Conservation (phyloP, 53 echinoderm and acorn worm species). For the Actinopyga echinites region DNA sequence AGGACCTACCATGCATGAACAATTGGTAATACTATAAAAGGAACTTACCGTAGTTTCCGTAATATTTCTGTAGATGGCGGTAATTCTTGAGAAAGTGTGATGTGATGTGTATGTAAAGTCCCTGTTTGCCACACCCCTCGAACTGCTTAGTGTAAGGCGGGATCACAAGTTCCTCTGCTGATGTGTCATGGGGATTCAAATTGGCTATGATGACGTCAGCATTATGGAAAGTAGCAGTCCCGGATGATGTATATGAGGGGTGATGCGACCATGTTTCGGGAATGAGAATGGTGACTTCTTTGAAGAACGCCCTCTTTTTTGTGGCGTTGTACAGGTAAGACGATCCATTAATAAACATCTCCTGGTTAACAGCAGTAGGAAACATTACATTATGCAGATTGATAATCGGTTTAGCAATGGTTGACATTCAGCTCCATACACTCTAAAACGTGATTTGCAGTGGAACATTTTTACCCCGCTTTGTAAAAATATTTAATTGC, state of each 20-base stretch:
- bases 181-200: conserved; percentile 61
- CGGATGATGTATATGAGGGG: conserved; percentile 45
- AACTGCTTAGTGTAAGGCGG: conserved; percentile 63
- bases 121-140: conserved; percentile 60
- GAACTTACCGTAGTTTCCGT: not conserved
- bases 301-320: not conserved
- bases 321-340: conserved; percentile 62
- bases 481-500: too few species aligned
- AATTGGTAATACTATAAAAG: too few species aligned
- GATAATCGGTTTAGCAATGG: too few species aligned
- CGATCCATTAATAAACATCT: conserved; percentile 64
- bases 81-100: conserved; percentile 28
- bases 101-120: conserved; percentile 57
- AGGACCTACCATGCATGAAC: too few species aligned
- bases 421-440: too few species aligned
- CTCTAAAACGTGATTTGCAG: too few species aligned
- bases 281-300: conserved; percentile 60
- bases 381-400: too few species aligned
- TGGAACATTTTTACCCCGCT: too few species aligned
- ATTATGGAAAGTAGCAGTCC: conserved; percentile 52
- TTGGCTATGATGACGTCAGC: conserved; percentile 71
- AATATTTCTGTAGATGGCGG: not conserved
- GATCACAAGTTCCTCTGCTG: not conserved
- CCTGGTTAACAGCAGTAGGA: not conserved
- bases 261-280: conserved; percentile 51